Evolutionary conservation across 2,888 invertebrate genomes (phyloP), one percentile per base, ranked within the genome.

Genomic region (Sinodicranocentrus sp.): DNA sequence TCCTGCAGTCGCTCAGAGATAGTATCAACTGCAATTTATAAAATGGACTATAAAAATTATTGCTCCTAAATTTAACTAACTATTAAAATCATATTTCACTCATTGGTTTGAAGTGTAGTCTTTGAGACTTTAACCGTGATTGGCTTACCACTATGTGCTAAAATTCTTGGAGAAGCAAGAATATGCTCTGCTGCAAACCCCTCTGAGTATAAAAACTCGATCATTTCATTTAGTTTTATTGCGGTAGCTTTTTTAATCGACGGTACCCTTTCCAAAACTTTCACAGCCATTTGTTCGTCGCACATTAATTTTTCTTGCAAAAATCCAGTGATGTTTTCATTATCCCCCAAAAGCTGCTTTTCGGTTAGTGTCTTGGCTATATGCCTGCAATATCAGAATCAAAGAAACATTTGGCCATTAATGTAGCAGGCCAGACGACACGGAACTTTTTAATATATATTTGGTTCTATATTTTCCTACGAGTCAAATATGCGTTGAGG

Each of bases 151-250:
- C 79, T 84, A 15, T 82, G 82, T 8, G 48, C 82, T 43, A 86
- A 70, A n/a, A 86, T 61, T 57, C 86, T 25, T 19, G 86, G 86
- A 6, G 71, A 70, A 52, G 78, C 78, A 8, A 75, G 0, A 26
- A 86, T 84, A 13, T 86, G 71, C 2, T 57, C 44, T 13, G 57
- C 8, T 2, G 75, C 72, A 43, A 71, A 86, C 2, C 82, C 82
- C 54, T 70, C 10, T 0, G 63, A 67, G 19, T 25, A 54, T 28
- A 86, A 63, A 54, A 78, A 86, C 19, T 82, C 59, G 43, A 86
- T 86, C 82, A 84, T 86, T 52, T 84, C 82, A 28, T 86, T 70
- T 0, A 86, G 33, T 39, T 84, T 86, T 23, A 23, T 59, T 26
- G 78, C 84, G n/a, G 67, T 67, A 0, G 79, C 71, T 6, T 15